A percentile compares a stretch with the other conserved stretches of the same genome.
These are phyloP conservation scores for Saguinus oedipus DNA, from an alignment of 2,797 vertebrate genomes.

Conservation along the genomic window DNA sequence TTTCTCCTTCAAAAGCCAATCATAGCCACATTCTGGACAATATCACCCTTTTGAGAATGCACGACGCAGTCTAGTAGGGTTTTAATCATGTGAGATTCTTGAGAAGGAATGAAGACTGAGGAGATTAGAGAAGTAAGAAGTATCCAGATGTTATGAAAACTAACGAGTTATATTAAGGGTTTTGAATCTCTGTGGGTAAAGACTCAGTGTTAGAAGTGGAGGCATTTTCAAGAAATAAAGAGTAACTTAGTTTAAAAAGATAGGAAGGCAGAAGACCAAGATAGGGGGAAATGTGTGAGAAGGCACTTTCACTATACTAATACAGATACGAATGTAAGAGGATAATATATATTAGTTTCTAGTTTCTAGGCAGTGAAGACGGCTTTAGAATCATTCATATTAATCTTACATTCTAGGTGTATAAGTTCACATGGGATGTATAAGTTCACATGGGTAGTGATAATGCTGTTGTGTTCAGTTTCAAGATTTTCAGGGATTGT, in stretches of 20 bases:
- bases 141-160: neutral
- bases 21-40: neutral
- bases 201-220: neutral
- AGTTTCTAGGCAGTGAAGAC: neutral
- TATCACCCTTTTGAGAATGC: neutral
- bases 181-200: neutral
- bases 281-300: neutral
- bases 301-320: neutral
- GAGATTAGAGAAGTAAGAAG: neutral
- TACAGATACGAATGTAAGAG: neutral
- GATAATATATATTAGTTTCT: neutral
- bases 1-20: neutral
- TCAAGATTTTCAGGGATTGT: neutral
- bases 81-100: neutral
- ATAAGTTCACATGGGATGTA: neutral
- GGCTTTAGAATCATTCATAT: neutral
- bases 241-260: neutral
- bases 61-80: neutral
- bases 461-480: neutral
- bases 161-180: neutral
- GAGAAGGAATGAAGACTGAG: neutral
- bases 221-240: neutral
- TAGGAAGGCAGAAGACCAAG: neutral
- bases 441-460: neutral
- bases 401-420: neutral